Conservation (phyloP, 1,140 invertebrate species). For the Ostrea edulis region DNA sequence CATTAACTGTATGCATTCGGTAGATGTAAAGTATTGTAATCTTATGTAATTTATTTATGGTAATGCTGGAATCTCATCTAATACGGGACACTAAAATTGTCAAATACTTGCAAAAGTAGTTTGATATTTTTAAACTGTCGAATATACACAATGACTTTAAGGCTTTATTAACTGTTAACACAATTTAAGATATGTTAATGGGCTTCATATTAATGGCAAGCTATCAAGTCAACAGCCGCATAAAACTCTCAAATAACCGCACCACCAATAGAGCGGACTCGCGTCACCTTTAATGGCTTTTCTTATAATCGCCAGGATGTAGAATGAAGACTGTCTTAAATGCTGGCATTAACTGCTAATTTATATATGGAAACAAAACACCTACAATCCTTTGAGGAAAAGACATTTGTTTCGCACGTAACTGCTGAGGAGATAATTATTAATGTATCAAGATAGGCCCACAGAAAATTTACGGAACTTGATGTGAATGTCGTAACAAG, state of each 20-base stretch:
- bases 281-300: constrained; percentile 11
- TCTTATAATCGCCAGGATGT: constrained; percentile 5
- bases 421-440: background rate
- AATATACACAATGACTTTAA: constrained; percentile 1
- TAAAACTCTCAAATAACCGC: background rate
- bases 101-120: background rate
- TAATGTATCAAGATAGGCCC: background rate
- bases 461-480: background rate
- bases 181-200: constrained; percentile 17
- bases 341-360: background rate
- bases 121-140: background rate
- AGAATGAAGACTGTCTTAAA: background rate
- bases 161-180: background rate
- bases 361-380: constrained; percentile 33
- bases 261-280: background rate
- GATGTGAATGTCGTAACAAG: background rate
- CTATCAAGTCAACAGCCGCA: background rate
- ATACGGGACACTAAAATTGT: background rate
- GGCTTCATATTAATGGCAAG: background rate
- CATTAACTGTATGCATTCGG: too few relatives aligned
- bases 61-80: background rate
- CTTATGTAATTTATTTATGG: background rate
- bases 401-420: constrained; percentile 1
- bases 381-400: constrained; percentile 13
- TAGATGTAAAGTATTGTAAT: too few relatives aligned